phyloP scores from a whole-genome alignment of 2,888 invertebrate species.

The Melanotus villosus region DNA sequence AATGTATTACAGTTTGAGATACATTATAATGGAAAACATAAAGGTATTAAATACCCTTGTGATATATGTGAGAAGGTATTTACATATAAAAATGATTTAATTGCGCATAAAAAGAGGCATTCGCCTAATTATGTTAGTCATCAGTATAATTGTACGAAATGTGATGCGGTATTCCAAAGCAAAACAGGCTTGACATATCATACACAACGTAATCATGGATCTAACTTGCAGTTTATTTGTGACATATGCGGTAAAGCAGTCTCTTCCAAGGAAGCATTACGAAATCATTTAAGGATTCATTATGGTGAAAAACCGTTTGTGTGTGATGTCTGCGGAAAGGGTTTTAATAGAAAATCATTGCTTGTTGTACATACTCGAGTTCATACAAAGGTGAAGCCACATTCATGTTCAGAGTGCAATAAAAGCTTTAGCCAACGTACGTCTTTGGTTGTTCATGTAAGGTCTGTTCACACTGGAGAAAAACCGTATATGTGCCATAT shows the following conservation, averaged over 20 bases:
- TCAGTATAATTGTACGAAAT: conserved; percentile 61
- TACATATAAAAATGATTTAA: neutral
- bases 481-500: conserved; percentile 71
- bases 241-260: conserved; percentile 64
- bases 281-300: conserved; percentile 54
- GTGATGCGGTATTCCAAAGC: conserved; percentile 45
- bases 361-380: conserved; percentile 70
- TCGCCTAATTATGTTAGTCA: neutral
- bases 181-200: conserved; percentile 44
- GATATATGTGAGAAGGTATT: conserved; percentile 31
- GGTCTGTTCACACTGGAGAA: conserved; percentile 73
- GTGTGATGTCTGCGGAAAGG: conserved; percentile 55
- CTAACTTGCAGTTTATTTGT: conserved; percentile 51
- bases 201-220: conserved; percentile 33
- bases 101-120: neutral
- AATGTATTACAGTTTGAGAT: no score
- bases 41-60: conserved; percentile 65
- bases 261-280: conserved; percentile 49
- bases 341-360: conserved; percentile 63
- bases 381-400: conserved; percentile 71
- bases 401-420: conserved; percentile 70
- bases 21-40: conserved; percentile 68
- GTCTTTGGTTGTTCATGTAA: conserved; percentile 74
- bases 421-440: conserved; percentile 73
- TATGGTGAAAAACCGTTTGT: conserved; percentile 31